Conservation (phyloP, 2,113 vertebrate species). For the Megalops atlanticus region DNA sequence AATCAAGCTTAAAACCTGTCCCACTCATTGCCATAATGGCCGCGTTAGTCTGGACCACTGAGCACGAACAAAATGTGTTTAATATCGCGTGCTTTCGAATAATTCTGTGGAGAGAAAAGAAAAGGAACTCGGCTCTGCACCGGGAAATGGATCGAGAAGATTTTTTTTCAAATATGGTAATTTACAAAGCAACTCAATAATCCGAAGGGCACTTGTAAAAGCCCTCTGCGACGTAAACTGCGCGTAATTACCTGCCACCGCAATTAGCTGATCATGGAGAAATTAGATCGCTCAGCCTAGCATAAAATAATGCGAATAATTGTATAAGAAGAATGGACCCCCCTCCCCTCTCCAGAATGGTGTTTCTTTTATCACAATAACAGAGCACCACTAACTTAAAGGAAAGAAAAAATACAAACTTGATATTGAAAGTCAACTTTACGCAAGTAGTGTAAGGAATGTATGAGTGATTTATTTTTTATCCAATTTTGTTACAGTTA, state of each 20-base stretch:
- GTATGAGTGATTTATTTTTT: background rate
- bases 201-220: conserved; percentile 75
- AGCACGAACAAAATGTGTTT: conserved; percentile 95
- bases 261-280: conserved; percentile 88
- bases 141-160: conserved; percentile 75
- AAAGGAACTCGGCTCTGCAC: conserved; percentile 64
- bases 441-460: background rate
- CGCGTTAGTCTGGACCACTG: conserved; percentile 98
- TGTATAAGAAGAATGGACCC: conserved; percentile 82
- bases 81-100: conserved; percentile 92
- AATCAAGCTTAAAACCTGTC: conserved; percentile 97
- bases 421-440: conserved; percentile 4
- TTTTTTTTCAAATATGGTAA: conserved; percentile 77
- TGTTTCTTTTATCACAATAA: conserved; percentile 80
- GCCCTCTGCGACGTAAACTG: conserved; percentile 75
- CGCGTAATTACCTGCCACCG: conserved; percentile 85
- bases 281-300: conserved; percentile 90
- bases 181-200: conserved; percentile 86
- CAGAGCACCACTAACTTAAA: conserved; percentile 77
- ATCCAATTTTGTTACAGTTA: background rate
- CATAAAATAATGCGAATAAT: conserved; percentile 87
- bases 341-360: conserved; percentile 60
- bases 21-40: conserved; percentile 93
- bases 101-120: conserved; percentile 73
- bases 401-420: conserved; percentile 52